phyloP scores from a whole-genome alignment of 2,113 vertebrate species.

The Agapornis roseicollis region DNA sequence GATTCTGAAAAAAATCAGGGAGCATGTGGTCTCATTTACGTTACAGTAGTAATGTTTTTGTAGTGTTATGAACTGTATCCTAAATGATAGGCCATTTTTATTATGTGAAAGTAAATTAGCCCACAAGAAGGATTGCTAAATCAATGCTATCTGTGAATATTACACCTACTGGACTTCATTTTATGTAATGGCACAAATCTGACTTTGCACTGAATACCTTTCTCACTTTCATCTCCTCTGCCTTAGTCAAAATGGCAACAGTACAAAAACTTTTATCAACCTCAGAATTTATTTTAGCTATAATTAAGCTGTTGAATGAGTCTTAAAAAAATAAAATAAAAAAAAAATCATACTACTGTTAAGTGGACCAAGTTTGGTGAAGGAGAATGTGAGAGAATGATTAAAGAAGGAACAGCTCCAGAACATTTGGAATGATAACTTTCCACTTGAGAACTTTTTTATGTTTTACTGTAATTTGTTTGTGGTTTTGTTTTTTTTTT shows the following conservation, averaged over 20 bases:
- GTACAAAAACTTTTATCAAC: constrained; percentile 83
- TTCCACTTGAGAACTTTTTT: constrained; percentile 93
- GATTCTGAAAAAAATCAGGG: constrained; percentile 72
- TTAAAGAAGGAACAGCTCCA: constrained; percentile 79
- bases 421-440: constrained; percentile 80
- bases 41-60: constrained; percentile 62
- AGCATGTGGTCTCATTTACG: constrained; percentile 66
- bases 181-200: constrained; percentile 78
- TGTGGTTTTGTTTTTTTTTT: constrained; percentile 64
- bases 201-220: constrained; percentile 87
- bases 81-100: constrained; percentile 69
- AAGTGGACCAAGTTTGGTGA: constrained; percentile 86
- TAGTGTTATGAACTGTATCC: constrained; percentile 65
- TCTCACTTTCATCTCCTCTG: constrained; percentile 82
- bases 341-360: constrained; percentile 80
- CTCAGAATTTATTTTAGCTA: constrained; percentile 85
- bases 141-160: constrained; percentile 68
- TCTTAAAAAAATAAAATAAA: constrained; percentile 79
- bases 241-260: constrained; percentile 80
- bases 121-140: constrained; percentile 45
- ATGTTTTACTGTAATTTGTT: constrained; percentile 91
- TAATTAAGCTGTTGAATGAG: constrained; percentile 87
- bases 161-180: constrained; percentile 74
- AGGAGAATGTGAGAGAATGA: constrained; percentile 75
- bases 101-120: constrained; percentile 64